Evolutionary conservation across 2,797 vertebrate genomes (phyloP).

Genomic region (Ctenochaetus hawaiiensis): DNA sequence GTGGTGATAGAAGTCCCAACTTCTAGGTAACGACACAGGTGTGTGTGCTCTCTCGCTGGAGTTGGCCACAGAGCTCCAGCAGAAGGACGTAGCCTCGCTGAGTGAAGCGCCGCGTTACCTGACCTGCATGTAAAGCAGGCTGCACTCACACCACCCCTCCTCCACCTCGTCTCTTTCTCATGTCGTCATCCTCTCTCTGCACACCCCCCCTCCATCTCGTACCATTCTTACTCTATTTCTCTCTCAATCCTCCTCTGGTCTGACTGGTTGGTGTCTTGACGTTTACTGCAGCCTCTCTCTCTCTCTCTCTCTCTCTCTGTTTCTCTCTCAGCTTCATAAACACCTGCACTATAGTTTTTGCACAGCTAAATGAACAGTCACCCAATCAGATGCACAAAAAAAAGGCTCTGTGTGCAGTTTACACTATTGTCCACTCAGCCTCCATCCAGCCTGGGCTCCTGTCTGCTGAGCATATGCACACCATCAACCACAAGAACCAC

Average conservation of each 20-base stretch:
- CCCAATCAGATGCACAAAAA: conserved; percentile 25
- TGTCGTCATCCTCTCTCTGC: conserved; percentile 73
- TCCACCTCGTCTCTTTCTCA: conserved; percentile 67
- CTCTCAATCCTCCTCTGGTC: conserved; percentile 30
- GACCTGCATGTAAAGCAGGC: conserved; percentile 86
- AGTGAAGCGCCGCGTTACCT: conserved; percentile 78
- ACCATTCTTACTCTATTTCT: conserved; percentile 56
- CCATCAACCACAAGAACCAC: conserved; percentile 76
- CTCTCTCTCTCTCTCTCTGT: not conserved
- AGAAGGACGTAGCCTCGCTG: conserved; percentile 68
- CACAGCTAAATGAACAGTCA: conserved; percentile 23
- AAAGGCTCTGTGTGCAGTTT: conserved; percentile 26
- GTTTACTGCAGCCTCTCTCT: conserved; percentile 41
- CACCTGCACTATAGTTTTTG: conserved; percentile 14
- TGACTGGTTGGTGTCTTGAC: conserved; percentile 20
- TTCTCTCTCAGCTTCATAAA: not conserved
- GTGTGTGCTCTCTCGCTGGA: conserved; percentile 14
- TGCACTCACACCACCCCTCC: conserved; percentile 68
- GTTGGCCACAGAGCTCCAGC: conserved; percentile 54
- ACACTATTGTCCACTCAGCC: conserved; percentile 53
- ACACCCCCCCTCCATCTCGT: conserved; percentile 21
- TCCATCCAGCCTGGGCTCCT: conserved; percentile 36
- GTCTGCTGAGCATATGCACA: conserved; percentile 56
- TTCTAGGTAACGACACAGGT: too few relatives aligned
- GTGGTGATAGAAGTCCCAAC: too few relatives aligned